A percentile compares a stretch with the other conserved stretches of the same genome.
phyloP scores from a whole-genome alignment of 2,113 vertebrate genomes.

The Saimiri boliviensis region DNA sequence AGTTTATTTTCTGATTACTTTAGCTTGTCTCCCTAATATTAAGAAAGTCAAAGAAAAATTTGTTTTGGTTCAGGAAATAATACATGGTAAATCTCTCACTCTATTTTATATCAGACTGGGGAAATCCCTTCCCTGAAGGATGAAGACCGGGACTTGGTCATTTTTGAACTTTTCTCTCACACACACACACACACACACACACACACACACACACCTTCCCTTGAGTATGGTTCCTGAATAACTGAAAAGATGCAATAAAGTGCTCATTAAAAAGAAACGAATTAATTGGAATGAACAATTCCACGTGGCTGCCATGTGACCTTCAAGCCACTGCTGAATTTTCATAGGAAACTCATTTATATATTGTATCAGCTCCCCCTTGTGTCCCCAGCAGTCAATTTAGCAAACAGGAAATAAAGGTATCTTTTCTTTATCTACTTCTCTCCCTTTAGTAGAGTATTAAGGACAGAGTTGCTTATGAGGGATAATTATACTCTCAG shows the following conservation, averaged over 20 bases:
- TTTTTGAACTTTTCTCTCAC: neutral
- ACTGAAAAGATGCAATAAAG: neutral
- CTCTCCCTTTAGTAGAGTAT: neutral
- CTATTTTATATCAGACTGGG: neutral
- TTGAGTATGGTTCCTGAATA: neutral
- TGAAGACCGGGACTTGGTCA: neutral
- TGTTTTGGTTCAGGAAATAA: neutral
- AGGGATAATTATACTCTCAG: neutral
- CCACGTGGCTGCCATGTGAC: neutral
- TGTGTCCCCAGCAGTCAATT: slow-evolving; percentile 3
- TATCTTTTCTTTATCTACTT: neutral
- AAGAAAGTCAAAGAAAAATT: neutral
- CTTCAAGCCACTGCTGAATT: neutral
- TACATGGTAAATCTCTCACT: neutral
- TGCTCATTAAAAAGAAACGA: neutral
- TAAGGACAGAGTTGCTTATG: neutral
- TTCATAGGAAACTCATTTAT: slow-evolving; percentile 2
- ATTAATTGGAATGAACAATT: neutral
- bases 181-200: rapidly evolving
- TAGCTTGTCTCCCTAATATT: neutral
- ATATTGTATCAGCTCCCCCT: slow-evolving; percentile 43
- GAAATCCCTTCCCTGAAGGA: neutral
- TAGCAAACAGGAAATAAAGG: neutral
- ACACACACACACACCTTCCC: rapidly evolving
- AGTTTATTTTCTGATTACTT: neutral